Conservation (phyloP, 2,888 invertebrate genomes). For the Caenorhabditis parvicauda region DNA sequence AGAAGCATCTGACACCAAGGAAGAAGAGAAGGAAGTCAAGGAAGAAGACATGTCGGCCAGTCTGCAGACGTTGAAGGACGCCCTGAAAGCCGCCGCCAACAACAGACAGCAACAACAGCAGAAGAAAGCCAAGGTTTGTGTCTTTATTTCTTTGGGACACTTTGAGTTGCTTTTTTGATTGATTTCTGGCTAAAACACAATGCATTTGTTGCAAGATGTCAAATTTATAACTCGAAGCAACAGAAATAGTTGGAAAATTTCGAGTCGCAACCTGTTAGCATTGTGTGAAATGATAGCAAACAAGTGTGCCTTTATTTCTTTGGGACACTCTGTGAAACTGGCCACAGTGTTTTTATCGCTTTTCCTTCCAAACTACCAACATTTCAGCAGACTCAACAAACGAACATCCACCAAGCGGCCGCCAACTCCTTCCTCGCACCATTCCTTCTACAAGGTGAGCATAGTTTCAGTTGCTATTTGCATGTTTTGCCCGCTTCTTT, state of each 20-base stretch:
- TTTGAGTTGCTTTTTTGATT: not conserved
- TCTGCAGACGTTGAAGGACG: slow-evolving; percentile 53
- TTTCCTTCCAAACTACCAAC: too few species aligned
- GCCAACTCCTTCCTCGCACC: slow-evolving; percentile 30
- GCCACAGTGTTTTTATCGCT: too few species aligned
- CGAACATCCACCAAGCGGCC: slow-evolving; percentile 4
- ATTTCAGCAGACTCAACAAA: not conserved
- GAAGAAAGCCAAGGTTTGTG: slow-evolving; percentile 26
- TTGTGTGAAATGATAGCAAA: too few species aligned
- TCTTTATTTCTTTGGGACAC: not conserved
- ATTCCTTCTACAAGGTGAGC: slow-evolving; percentile 36
- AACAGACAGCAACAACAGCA: slow-evolving; percentile 41
- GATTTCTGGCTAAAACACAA: too few species aligned
- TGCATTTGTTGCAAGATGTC: too few species aligned
- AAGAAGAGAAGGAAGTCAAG: not conserved
- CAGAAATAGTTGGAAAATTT: too few species aligned
- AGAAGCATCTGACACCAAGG: slow-evolving; percentile 17
- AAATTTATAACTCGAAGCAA: too few species aligned
- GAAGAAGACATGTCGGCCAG: slow-evolving; percentile 14
- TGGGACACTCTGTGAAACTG: too few species aligned
- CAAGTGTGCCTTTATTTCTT: too few species aligned
- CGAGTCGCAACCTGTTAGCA: too few species aligned
- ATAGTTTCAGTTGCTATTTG: not conserved
- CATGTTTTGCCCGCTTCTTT: not conserved
- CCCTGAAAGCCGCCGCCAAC: slow-evolving; percentile 45